A percentile compares a stretch with the other conserved stretches of the same genome.
phyloP scores from a whole-genome alignment of 2,888 invertebrate genomes.

The Alloplasta piceator region DNA sequence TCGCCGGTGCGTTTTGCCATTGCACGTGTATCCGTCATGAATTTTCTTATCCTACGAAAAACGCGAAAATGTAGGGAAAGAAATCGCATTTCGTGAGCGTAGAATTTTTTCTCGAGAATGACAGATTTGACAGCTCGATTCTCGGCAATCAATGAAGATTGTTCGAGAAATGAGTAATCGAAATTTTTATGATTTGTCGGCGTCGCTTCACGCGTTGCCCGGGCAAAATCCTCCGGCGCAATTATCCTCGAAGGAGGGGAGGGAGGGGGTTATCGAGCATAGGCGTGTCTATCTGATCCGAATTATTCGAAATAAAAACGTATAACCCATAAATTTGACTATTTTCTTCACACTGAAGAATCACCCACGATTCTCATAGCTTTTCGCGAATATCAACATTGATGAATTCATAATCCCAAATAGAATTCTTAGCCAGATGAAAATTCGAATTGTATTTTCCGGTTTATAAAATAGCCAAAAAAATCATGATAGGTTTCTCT shows the following conservation, averaged over 20 bases:
- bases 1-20: constrained; percentile 4
- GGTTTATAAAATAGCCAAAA: no score
- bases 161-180: neutral
- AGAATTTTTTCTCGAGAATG: neutral
- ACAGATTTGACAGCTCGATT: neutral
- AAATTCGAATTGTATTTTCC: no score
- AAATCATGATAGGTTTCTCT: no score
- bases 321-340: constrained; percentile 38
- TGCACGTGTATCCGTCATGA: constrained; percentile 45
- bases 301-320: constrained; percentile 7
- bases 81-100: no score
- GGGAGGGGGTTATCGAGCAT: constrained; percentile 22
- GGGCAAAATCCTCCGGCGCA: constrained; percentile 36
- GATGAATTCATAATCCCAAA: neutral
- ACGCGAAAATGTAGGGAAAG: neutral
- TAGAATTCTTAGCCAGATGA: no score
- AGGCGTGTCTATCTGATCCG: constrained; percentile 49
- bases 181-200: constrained; percentile 29
- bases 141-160: neutral
- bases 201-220: constrained; percentile 45
- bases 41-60: constrained; percentile 18
- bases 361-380: neutral
- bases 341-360: neutral
- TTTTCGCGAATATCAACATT: neutral
- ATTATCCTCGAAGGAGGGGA: constrained; percentile 26